Conservation (phyloP, 2,797 vertebrate species). For the Tenualosa ilisha region DNA sequence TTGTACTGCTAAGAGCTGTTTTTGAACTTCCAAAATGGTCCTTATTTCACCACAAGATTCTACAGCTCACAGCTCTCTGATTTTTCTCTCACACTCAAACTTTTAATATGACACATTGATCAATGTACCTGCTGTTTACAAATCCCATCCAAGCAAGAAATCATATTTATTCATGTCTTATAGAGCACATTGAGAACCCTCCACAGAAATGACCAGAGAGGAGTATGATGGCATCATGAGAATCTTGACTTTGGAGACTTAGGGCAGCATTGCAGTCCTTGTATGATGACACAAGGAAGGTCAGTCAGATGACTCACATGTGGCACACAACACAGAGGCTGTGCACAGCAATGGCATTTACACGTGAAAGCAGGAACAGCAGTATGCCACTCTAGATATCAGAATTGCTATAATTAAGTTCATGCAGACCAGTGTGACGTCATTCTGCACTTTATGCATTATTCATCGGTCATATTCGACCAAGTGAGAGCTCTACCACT, state of each 20-base stretch:
- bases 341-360: background rate
- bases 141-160: background rate
- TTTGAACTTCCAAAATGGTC: background rate
- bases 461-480: background rate
- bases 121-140: background rate
- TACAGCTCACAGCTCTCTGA: too few species aligned
- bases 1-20: too few species aligned
- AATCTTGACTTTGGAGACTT: background rate
- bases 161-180: background rate
- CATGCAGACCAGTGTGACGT: background rate
- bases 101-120: background rate
- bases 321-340: background rate
- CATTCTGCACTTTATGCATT: background rate
- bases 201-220: background rate
- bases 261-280: background rate
- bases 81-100: background rate
- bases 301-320: background rate
- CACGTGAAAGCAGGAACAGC: background rate
- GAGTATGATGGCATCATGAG: background rate
- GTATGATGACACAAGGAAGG: background rate
- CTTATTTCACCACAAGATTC: too few species aligned
- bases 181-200: background rate
- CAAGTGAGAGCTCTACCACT: background rate
- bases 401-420: background rate
- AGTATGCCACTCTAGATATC: background rate